Base-by-base conservation (phyloP, 2,888 invertebrate species). In the Choreutis nemorana region DNA sequence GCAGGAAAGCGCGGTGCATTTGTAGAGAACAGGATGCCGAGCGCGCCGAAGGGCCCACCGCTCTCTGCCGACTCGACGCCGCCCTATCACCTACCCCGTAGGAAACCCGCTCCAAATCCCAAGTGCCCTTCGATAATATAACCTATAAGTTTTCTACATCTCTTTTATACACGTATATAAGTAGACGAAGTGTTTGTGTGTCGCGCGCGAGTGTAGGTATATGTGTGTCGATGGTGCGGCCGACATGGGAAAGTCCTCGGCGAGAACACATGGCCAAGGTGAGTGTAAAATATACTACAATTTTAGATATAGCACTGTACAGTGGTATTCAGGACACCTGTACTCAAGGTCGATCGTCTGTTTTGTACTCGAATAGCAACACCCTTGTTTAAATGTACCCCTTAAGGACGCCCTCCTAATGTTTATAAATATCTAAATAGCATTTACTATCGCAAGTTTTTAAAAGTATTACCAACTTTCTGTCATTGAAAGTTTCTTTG, bases 181-280 rank as follows among this genome's bases (percentile, higher is more conserved):
- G 63, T 64, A 24, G 4, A 62, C 64, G 59, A 57, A 64, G 62
- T 62, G 62, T 57, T 14, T 60, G 63, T 68, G 63, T 66, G 63
- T 61, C 46, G 63, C 57, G 68, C 59, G 59, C 52, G 70, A 56
- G 66, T 61, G 62, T 51, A 64, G 60, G 58, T 70, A 52, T 61
- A 63, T 61, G 71, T 65, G 73, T 64, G 72, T 72, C 61, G 66
- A 77, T 77, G 77, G 73, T 77, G 72, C 72, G 77, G 68, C 67
- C 78, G 79, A 70, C 78, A 80, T 80, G 79, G 79, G 80, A 78
- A 80, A 80, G 65, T 79, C 79, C 73, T 80, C 80, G 70, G 77
- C 73, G 58, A 78, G 75, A 77, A 77, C 79, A 79, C 77, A 80
- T 71, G 78, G 79, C 60, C 78, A 79, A 79, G 79, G 80, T 79